A percentile compares a stretch with the other conserved stretches of the same genome.
phyloP scores from a whole-genome alignment of 2,797 vertebrate genomes.

The Aeoliscus strigatus region DNA sequence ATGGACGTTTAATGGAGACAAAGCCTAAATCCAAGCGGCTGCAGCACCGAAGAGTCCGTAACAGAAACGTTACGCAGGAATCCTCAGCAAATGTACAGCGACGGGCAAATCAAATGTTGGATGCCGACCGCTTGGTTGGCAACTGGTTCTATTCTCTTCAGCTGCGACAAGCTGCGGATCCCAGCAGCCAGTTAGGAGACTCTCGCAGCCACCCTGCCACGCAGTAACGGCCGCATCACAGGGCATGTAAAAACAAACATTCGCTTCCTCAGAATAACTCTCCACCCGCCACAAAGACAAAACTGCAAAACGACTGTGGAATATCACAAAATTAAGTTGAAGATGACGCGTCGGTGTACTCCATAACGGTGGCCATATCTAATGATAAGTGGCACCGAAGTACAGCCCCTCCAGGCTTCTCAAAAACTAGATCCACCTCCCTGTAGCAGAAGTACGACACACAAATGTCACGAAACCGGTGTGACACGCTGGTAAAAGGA shows the following conservation, averaged over 20 bases:
- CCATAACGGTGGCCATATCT: slow-evolving; percentile 82
- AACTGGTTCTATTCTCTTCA: slow-evolving; percentile 73
- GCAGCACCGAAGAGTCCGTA: slow-evolving; percentile 18
- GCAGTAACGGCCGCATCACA: slow-evolving; percentile 56
- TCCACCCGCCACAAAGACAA: slow-evolving; percentile 10
- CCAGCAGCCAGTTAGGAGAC: slow-evolving; percentile 66
- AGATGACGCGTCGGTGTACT: slow-evolving; percentile 68
- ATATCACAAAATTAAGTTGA: slow-evolving; percentile 75
- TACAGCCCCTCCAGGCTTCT: slow-evolving; percentile 62
- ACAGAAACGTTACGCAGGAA: slow-evolving; percentile 39
- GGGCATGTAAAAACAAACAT: slow-evolving; percentile 38
- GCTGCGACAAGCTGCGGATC: slow-evolving; percentile 72
- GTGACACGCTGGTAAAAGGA: background rate
- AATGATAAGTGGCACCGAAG: slow-evolving; percentile 76
- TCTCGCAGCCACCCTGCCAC: slow-evolving; percentile 65
- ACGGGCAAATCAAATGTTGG: slow-evolving; percentile 30
- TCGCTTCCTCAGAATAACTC: slow-evolving; percentile 33
- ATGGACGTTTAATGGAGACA: slow-evolving; percentile 30
- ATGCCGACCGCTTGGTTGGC: slow-evolving; percentile 61
- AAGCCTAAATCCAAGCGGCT: slow-evolving; percentile 35
- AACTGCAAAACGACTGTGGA: slow-evolving; percentile 30
- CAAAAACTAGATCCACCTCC: slow-evolving; percentile 64
- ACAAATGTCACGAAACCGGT: background rate
- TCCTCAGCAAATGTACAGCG: slow-evolving; percentile 28
- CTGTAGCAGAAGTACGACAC: slow-evolving; percentile 34